Evolutionary conservation across 2,113 vertebrate genomes (phyloP).

Genomic region (Nothoprocta perdicaria): DNA sequence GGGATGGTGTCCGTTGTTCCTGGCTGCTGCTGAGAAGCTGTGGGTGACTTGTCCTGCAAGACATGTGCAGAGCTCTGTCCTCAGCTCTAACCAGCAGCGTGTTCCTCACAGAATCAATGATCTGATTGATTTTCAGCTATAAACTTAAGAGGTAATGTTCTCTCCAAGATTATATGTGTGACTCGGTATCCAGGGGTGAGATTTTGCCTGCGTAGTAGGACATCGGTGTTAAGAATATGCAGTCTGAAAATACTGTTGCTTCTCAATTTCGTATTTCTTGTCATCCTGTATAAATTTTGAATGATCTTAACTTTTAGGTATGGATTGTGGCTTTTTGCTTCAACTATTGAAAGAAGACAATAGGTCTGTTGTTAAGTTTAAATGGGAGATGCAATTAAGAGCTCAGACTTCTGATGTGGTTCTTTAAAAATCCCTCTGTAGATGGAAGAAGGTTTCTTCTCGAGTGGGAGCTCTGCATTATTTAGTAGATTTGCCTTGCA

Average conservation of each 20-base stretch:
- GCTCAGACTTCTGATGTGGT: slow-evolving; percentile 28
- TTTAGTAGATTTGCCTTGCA: slow-evolving; percentile 68
- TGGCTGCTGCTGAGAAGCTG: fast-evolving
- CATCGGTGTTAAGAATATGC: not conserved
- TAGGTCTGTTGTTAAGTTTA: not conserved
- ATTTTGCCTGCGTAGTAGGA: not conserved
- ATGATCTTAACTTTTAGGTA: not conserved
- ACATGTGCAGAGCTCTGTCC: fast-evolving
- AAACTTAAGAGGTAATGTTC: not conserved
- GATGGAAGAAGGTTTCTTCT: slow-evolving; percentile 49
- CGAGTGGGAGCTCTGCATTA: slow-evolving; percentile 54
- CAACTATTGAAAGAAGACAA: not conserved
- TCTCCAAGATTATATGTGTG: not conserved
- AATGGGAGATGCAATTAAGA: slow-evolving; percentile 47
- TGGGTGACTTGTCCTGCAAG: not conserved
- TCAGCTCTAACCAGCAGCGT: not conserved
- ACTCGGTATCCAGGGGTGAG: not conserved
- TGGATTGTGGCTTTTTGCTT: slow-evolving; percentile 6
- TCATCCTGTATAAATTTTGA: not conserved
- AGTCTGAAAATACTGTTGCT: not conserved
- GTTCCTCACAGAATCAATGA: not conserved
- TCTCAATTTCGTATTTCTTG: not conserved
- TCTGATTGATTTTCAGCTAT: not conserved
- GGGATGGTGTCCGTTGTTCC: not conserved
- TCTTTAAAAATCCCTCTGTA: slow-evolving; percentile 44